Percentiles rank a stretch among this genome's conserved stretches.
Evolutionary conservation across 2,888 invertebrate species (phyloP).

Genomic region (Hemaris fuciformis): DNA sequence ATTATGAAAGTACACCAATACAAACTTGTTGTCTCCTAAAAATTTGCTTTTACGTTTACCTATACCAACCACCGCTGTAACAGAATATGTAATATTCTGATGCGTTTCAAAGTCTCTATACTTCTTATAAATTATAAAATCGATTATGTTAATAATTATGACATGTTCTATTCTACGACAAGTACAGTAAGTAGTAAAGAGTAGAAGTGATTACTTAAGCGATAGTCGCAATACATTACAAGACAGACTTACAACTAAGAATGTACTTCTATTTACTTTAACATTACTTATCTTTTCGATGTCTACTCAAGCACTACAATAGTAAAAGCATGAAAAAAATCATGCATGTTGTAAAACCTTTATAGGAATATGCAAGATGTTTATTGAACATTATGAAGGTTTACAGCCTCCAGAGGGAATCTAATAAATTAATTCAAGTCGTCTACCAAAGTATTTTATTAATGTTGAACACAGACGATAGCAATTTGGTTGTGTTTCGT

Average conservation of each 20-base stretch:
- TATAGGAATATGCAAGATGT: constrained; percentile 45
- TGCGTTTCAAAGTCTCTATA: constrained; percentile 34
- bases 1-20: constrained; percentile 11
- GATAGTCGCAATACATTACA: constrained; percentile 42
- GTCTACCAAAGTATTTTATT: background rate
- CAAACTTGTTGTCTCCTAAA: constrained; percentile 15
- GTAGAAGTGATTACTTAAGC: constrained; percentile 41
- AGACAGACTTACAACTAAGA: constrained; percentile 30
- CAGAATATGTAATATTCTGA: constrained; percentile 4
- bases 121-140: constrained; percentile 74
- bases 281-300: constrained; percentile 44
- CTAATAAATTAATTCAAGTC: background rate
- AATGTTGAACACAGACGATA: constrained; percentile 68
- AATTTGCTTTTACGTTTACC: constrained; percentile 12
- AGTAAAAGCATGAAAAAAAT: constrained; percentile 35
- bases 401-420: background rate
- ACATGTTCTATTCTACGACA: constrained; percentile 81
- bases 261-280: constrained; percentile 34
- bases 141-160: constrained; percentile 63
- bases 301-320: constrained; percentile 53
- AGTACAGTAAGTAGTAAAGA: constrained; percentile 46
- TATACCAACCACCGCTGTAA: background rate
- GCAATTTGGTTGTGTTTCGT: constrained; percentile 68
- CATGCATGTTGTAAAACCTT: constrained; percentile 17
- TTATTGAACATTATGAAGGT: constrained; percentile 31